Conservation (phyloP, 2,797 vertebrate species). For the Arrhamphus sclerolepis region DNA sequence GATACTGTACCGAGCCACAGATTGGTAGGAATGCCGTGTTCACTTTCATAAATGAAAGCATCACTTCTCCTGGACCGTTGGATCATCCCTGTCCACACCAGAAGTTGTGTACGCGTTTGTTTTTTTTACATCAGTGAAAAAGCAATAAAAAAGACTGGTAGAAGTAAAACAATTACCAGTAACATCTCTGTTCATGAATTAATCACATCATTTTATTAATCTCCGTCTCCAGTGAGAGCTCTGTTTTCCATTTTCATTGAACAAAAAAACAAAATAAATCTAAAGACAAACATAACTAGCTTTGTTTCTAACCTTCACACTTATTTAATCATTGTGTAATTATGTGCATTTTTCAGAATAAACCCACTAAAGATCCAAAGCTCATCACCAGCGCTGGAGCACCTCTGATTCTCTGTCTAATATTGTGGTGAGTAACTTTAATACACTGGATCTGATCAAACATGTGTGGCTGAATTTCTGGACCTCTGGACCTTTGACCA, state of each 20-base stretch:
- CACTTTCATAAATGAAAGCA: slow-evolving; percentile 52
- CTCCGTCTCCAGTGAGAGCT: neutral
- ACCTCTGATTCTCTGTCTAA: no score
- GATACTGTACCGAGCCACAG: slow-evolving; percentile 83
- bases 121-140: neutral
- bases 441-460: no score
- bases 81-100: slow-evolving; percentile 66
- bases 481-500: no score
- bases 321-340: slow-evolving; percentile 11
- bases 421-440: no score
- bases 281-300: no score
- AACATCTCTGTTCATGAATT: neutral
- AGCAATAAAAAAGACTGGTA: neutral
- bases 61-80: slow-evolving; percentile 56
- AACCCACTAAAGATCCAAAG: no score
- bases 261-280: neutral
- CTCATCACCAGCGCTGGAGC: no score
- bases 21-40: slow-evolving; percentile 60
- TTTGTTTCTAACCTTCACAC: neutral
- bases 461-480: no score
- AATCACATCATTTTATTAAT: neutral
- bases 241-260: slow-evolving; percentile 8
- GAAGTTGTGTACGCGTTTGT: neutral
- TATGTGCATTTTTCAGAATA: neutral
- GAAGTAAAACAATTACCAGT: neutral